These are phyloP conservation scores for Amblyjoppa proteus DNA, from an alignment of 2,888 invertebrate genomes.

Conservation along the genomic window DNA sequence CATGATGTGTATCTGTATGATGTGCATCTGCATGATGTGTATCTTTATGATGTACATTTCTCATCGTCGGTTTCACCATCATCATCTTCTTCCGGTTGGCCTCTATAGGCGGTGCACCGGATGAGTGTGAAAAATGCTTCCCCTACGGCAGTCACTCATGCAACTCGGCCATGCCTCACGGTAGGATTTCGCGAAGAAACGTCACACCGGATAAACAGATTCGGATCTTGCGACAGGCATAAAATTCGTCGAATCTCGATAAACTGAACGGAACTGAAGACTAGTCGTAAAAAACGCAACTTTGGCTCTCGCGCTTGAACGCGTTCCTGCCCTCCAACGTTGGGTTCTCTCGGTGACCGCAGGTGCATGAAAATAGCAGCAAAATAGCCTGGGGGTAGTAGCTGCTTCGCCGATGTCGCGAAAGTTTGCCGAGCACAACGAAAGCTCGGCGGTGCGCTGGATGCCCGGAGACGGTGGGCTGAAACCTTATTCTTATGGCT, in stretches of 20 bases:
- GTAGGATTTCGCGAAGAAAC: neutral
- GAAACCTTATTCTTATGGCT: conserved; percentile 39
- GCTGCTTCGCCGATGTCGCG: neutral
- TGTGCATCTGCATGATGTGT: no score
- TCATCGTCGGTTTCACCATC: neutral
- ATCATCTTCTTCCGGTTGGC: neutral
- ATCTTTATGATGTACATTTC: neutral
- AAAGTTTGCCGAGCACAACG: neutral
- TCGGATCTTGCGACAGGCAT: conserved; percentile 70
- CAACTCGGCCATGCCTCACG: conserved; percentile 1
- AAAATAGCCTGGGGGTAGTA: neutral
- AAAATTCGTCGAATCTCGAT: conserved; percentile 74
- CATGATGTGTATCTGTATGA: no score
- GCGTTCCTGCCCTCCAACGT: neutral
- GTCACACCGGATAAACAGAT: conserved; percentile 66
- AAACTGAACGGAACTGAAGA: conserved; percentile 74
- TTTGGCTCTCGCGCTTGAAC: neutral
- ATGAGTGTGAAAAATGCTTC: conserved; percentile 18
- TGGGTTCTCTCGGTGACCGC: neutral
- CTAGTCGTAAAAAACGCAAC: conserved; percentile 48
- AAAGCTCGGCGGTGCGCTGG: conserved; percentile 22
- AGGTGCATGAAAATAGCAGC: neutral
- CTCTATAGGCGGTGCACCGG: neutral
- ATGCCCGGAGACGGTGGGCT: conserved; percentile 37
- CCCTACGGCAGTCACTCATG: neutral